Evolutionary conservation across 2,888 invertebrate genomes (phyloP), one percentile per base, ranked within the genome.

Genomic region (Thelaira solivaga): DNA sequence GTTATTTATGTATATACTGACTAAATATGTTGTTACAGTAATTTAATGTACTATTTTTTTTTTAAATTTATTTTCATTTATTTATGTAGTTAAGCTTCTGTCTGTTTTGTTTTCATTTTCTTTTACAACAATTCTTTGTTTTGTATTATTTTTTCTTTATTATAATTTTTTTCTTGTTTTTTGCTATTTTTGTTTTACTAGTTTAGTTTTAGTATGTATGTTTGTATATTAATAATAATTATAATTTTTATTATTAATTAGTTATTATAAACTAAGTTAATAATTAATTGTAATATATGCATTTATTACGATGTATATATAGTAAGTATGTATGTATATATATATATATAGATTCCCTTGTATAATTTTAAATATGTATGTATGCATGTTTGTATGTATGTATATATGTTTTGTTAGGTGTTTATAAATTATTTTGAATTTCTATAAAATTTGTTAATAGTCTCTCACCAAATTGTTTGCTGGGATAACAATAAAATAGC

Each of bases 401-500:
- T n/a, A n/a, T n/a, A n/a, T n/a, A n/a, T 71, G 71, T 62, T 62
- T 71, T 61, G n/a, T 61, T 39, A 24, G 36, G 31, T 43, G 20
- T 51, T 43, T 18, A 31, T 49, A 16, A 10, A 22, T 51, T 34
- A 16, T 39, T 45, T 41, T 29, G 13, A 13, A 36, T 26, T 26
- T 34, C 7, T 20, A 36, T 61, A 24, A 34, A 24, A 39, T 39
- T 6, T 5, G 6, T 26, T 6, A 57, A 51, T n/a, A n/a, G n/a
- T 24, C 36, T 61, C 59, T 74, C 22, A 67, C 74, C 74, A 67
- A 74, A 74, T 61, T 67, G 67, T 74, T 74, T 74, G 67, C 74
- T 74, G 74, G 74, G 74, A 24, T 67, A 49, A 10, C 39, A 16
- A 57, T n/a, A n/a, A n/a, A n/a, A n/a, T n/a, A n/a, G n/a, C n/a